Conservation (phyloP, 2,797 vertebrate genomes). For the Danio kyathit region DNA sequence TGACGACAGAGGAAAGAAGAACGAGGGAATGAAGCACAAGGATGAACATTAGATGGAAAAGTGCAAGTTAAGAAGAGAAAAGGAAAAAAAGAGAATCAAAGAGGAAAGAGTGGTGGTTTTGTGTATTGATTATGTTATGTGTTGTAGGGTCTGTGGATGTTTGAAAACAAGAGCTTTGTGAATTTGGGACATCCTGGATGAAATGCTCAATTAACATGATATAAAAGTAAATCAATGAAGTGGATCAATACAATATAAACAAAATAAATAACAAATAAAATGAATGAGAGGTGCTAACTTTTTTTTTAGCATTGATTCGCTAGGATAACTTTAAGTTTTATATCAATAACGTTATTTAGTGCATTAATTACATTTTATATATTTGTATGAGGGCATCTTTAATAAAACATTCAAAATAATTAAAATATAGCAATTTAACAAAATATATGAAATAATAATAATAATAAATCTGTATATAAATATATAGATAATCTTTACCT, state of each 20-base stretch:
- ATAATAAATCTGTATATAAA: too few relatives aligned
- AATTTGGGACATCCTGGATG: neutral
- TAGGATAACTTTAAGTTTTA: too few relatives aligned
- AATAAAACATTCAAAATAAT: neutral
- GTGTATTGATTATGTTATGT: neutral
- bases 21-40: too few relatives aligned
- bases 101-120: slow-evolving; percentile 8
- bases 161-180: neutral
- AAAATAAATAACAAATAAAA: too few relatives aligned
- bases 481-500: neutral
- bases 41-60: slow-evolving; percentile 63
- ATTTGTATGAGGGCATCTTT: neutral
- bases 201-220: too few relatives aligned
- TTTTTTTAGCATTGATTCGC: too few relatives aligned
- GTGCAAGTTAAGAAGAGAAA: slow-evolving; percentile 25
- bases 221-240: too few relatives aligned
- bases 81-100: slow-evolving; percentile 39
- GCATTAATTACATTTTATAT: too few relatives aligned
- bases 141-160: neutral
- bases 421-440: neutral
- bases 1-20: slow-evolving; percentile 66
- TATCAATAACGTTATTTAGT: too few relatives aligned
- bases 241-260: too few relatives aligned
- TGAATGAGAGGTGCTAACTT: too few relatives aligned
- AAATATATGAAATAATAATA: neutral